A percentile compares a stretch with the other conserved stretches of the same genome.
Conservation (phyloP, 1,140 invertebrate genomes). For the Monomorium pharaonis region DNA sequence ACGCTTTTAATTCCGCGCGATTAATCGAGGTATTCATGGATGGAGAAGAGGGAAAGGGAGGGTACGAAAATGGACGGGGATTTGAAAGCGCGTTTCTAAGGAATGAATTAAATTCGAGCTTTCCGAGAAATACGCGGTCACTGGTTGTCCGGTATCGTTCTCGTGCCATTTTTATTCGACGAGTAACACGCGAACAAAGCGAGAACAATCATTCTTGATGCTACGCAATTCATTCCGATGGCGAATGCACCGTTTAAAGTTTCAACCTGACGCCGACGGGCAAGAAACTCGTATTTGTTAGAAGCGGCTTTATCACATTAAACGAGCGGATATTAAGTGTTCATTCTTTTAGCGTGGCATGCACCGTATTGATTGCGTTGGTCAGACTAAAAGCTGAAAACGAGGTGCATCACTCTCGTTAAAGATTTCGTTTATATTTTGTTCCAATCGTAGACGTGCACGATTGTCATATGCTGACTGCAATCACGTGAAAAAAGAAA, state of each 20-base stretch:
- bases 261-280: not conserved
- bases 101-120: slow-evolving; percentile 53
- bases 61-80: not conserved
- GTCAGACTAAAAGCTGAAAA: not conserved
- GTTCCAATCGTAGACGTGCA: not conserved
- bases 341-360: not conserved
- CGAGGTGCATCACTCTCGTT: not conserved
- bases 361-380: not conserved
- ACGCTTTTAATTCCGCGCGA: slow-evolving; percentile 42
- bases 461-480: not conserved
- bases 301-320: not conserved
- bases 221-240: slow-evolving; percentile 29
- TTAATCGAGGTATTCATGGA: slow-evolving; percentile 41
- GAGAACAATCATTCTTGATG: slow-evolving; percentile 27
- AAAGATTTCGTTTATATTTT: too few species aligned
- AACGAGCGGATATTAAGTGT: not conserved
- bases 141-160: not conserved
- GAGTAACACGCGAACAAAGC: slow-evolving; percentile 30
- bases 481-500: not conserved
- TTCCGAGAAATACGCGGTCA: not conserved
- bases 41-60: slow-evolving; percentile 1
- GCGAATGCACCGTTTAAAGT: slow-evolving; percentile 16
- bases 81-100: slow-evolving; percentile 1
- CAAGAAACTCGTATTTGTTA: slow-evolving; percentile 10
- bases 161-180: slow-evolving; percentile 30